phyloP scores from a whole-genome alignment of 1,140 invertebrate genomes.

The Drosophila ironensis region DNA sequence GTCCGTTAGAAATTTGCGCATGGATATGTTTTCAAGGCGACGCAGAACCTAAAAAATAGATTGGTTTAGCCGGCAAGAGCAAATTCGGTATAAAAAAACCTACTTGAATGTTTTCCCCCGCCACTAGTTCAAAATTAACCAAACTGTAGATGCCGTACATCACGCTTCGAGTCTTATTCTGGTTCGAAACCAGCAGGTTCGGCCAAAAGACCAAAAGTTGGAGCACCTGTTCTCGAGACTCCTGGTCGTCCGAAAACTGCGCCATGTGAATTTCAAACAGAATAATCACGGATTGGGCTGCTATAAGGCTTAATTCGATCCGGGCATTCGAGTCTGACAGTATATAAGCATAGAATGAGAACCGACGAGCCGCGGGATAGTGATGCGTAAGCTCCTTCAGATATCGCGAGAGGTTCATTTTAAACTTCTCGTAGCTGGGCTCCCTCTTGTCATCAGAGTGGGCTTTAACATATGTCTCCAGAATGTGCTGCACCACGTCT shows the following conservation, averaged over 20 bases:
- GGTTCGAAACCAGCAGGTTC: neutral
- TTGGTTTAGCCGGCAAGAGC: neutral
- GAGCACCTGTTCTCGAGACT: slow-evolving; percentile 23
- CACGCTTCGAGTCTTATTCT: slow-evolving; percentile 12
- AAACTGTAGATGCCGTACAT: slow-evolving; percentile 36
- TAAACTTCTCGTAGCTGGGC: slow-evolving; percentile 12
- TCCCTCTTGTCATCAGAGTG: neutral
- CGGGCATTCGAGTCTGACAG: slow-evolving; percentile 3
- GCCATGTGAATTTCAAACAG: slow-evolving; percentile 27
- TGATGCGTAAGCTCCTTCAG: slow-evolving; percentile 13
- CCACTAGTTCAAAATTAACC: slow-evolving; percentile 29
- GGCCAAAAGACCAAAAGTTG: slow-evolving; percentile 31
- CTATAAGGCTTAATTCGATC: slow-evolving; percentile 39
- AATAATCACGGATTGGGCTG: slow-evolving; percentile 30
- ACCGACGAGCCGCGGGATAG: slow-evolving; percentile 18
- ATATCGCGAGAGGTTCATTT: slow-evolving; percentile 16
- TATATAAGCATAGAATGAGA: slow-evolving; percentile 19
- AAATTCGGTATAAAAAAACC: neutral
- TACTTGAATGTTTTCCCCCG: slow-evolving; percentile 7
- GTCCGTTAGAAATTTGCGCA: slow-evolving; percentile 34
- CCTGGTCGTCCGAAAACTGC: slow-evolving; percentile 2
- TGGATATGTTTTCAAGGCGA: slow-evolving; percentile 16
- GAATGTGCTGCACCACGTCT: slow-evolving; percentile 44
- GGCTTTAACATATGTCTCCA: slow-evolving; percentile 43
- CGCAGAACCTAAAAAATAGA: slow-evolving; percentile 21